These are phyloP conservation scores for Bothrops jararaca DNA, from an alignment of 2,113 vertebrate genomes.

Conservation along the genomic window DNA sequence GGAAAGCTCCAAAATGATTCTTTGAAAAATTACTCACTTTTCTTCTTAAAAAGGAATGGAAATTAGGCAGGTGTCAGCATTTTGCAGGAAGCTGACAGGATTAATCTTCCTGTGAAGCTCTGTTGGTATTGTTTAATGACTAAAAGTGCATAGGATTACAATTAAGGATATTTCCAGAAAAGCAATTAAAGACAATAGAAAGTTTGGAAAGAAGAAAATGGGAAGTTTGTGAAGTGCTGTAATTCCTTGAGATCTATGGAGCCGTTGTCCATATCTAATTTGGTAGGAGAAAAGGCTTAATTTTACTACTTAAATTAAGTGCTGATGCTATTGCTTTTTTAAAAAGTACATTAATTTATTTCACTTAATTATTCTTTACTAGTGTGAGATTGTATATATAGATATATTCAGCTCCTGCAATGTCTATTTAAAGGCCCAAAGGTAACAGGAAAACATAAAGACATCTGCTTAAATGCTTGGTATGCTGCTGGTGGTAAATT, in stretches of 20 bases:
- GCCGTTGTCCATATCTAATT: background rate
- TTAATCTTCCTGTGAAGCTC: slow-evolving; percentile 35
- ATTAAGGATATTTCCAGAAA: slow-evolving; percentile 49
- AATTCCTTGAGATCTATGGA: background rate
- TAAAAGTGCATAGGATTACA: slow-evolving; percentile 31
- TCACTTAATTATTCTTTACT: background rate
- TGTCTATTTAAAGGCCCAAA: background rate
- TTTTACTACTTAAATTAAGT: background rate
- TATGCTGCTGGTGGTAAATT: background rate
- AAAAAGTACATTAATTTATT: background rate
- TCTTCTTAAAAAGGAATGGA: slow-evolving; percentile 43
- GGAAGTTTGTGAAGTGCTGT: background rate
- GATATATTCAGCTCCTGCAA: background rate
- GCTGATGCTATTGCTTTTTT: background rate
- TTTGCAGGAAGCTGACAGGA: slow-evolving; percentile 40
- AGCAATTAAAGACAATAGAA: slow-evolving; percentile 39
- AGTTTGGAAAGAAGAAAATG: background rate
- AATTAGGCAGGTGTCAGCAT: slow-evolving; percentile 41
- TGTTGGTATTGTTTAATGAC: slow-evolving; percentile 42
- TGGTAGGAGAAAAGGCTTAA: background rate
- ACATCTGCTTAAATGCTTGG: background rate
- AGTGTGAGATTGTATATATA: background rate
- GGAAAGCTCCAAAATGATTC: slow-evolving; percentile 36
- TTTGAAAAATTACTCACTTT: slow-evolving; percentile 38
- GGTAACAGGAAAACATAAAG: background rate